phyloP scores from a whole-genome alignment of 2,888 invertebrate species.

The Habroteleia sp. region DNA sequence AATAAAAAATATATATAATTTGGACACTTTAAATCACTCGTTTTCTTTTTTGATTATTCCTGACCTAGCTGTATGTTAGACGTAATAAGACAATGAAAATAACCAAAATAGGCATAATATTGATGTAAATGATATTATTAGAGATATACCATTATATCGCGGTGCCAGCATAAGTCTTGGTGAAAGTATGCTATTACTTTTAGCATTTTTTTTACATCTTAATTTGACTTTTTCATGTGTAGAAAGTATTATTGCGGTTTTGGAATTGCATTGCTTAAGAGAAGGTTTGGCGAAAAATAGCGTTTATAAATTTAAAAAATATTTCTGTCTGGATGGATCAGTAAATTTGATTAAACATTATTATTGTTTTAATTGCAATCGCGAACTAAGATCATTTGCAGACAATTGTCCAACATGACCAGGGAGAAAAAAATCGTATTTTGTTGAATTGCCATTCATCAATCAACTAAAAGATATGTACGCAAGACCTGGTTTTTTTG shows the following conservation, averaged over 20 bases:
- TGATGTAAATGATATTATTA: too few relatives aligned
- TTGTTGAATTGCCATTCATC: slow-evolving; percentile 21
- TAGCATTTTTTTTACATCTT: slow-evolving; percentile 20
- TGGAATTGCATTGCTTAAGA: slow-evolving; percentile 45
- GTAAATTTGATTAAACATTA: slow-evolving; percentile 18
- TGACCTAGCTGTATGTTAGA: too few relatives aligned
- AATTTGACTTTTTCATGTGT: not conserved
- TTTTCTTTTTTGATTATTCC: too few relatives aligned
- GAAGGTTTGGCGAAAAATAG: too few relatives aligned
- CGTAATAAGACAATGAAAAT: too few relatives aligned
- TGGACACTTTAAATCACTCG: too few relatives aligned
- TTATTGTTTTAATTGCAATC: slow-evolving; percentile 7
- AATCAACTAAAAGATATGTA: slow-evolving; percentile 46
- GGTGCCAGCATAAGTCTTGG: slow-evolving; percentile 20
- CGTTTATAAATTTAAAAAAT: slow-evolving; percentile 40
- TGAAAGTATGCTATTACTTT: slow-evolving; percentile 35
- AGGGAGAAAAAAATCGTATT: slow-evolving; percentile 6
- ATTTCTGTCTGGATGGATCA: slow-evolving; percentile 1
- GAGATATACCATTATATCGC: slow-evolving; percentile 9
- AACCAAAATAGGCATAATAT: too few relatives aligned
- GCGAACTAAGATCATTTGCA: not conserved
- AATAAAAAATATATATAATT: too few relatives aligned
- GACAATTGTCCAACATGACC: not conserved
- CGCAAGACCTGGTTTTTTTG: slow-evolving; percentile 5
- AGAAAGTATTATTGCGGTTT: slow-evolving; percentile 1